Evolutionary conservation across 2,113 vertebrate genomes (phyloP), one percentile per base, ranked within the genome.

Genomic region (Varanus salvator): DNA sequence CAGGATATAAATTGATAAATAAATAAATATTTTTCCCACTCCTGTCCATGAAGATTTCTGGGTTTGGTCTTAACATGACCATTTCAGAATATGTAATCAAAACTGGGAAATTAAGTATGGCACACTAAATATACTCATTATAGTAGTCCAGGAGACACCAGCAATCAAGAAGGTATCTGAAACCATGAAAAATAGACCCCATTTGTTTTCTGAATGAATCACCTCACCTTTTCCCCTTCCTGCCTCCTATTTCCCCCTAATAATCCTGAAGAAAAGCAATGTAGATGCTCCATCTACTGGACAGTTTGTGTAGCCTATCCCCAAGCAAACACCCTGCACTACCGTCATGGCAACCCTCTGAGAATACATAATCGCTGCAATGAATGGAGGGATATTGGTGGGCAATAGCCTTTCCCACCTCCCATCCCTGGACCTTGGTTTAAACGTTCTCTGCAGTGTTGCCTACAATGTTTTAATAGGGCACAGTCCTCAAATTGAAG

Each of bases 261-360:
- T 60, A 60, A 5, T 81, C 38, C 64, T 81, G 11, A 74, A 87
- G 90, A 94, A 96, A 96, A 93, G 92, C 95, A 93, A 96, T 93
- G 92, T 95, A 91, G 93, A 96, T 96, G 90, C 94, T 96, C 95
- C 96, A 96, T 94, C 94, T 96, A 90, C 95, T 93, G 96, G 94
- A 96, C 78, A 95, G 81, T 91, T 86, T 7, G 90, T n/a, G 95
- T 87, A 94, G 93, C n/a, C 71, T 71, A 38, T 60, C 57, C 14
- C n/a, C 44, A n/a, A 72, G 25, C 9, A 81, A 89, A 71, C 66
- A 80, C n/a, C 50, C 14, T 50, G 14, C n/a, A 15, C 31, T 29
- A 74, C 29, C n/a, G 71, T 74, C 12, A 74, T 15, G 14, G 31
- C 71, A 74, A 15, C 60, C 60, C 60, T 64, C 5, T 2, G 15